Evolutionary conservation across 1,140 invertebrate genomes (phyloP).

Genomic region (Brachystomella parvula): DNA sequence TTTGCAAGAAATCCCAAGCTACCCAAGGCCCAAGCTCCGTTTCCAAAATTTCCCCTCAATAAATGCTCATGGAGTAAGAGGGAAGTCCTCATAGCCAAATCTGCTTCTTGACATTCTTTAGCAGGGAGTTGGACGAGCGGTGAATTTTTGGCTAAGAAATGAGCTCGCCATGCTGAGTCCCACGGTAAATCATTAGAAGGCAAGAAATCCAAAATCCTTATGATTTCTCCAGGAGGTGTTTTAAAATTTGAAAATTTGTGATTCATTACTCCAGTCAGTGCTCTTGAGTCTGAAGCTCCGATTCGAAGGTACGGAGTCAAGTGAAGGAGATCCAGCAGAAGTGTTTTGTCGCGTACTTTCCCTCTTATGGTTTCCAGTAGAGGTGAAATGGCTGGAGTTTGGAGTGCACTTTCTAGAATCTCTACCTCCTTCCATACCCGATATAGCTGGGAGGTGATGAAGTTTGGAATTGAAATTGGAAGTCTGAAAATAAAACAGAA

Average conservation of each 20-base stretch:
- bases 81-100: conserved; percentile 2
- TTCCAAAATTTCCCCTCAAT: neutral
- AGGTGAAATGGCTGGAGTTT: neutral
- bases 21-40: neutral
- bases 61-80: neutral
- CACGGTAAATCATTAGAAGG: conserved; percentile 8
- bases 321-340: neutral
- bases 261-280: conserved; percentile 10
- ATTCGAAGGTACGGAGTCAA: neutral
- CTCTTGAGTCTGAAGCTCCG: neutral
- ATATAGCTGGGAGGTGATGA: conserved; percentile 16
- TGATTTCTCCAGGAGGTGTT: neutral
- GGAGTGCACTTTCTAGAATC: conserved; percentile 6
- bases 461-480: conserved; percentile 1
- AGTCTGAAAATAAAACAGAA: neutral
- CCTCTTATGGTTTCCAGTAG: neutral
- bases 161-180: conserved; percentile 22
- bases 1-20: conserved; percentile 21
- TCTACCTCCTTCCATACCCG: conserved; percentile 24
- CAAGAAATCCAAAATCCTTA: neutral
- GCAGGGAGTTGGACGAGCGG: too few species aligned
- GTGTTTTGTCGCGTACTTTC: neutral
- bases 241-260: neutral
- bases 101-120: neutral
- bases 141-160: conserved; percentile 6